phyloP scores from a whole-genome alignment of 2,888 invertebrate genomes.

The Protodeltote pygarga region DNA sequence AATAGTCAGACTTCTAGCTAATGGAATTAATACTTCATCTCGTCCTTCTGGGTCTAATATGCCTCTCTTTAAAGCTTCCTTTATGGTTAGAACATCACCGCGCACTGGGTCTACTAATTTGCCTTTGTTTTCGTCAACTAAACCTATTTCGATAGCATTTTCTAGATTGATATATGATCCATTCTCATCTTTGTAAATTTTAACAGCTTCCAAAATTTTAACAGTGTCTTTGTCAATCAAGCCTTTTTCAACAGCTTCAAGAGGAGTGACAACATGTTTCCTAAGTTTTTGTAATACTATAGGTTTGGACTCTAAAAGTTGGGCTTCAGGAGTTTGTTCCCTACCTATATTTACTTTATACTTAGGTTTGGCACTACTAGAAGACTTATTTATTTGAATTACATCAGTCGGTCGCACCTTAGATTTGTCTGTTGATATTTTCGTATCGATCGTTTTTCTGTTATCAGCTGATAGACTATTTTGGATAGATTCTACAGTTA shows the following conservation, averaged over 20 bases:
- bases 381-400: conserved; percentile 86
- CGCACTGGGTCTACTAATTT: conserved; percentile 94
- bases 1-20: conserved; percentile 93
- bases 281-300: conserved; percentile 92
- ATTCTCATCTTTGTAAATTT: conserved; percentile 85
- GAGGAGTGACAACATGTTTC: conserved; percentile 91
- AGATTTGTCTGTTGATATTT: conserved; percentile 51
- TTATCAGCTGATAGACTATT: conserved; percentile 76
- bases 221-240: conserved; percentile 93
- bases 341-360: conserved; percentile 89
- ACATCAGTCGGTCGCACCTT: conserved; percentile 75
- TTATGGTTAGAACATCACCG: conserved; percentile 92
- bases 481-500: conserved; percentile 84
- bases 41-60: conserved; percentile 92
- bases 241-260: conserved; percentile 92
- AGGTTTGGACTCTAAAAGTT: conserved; percentile 89
- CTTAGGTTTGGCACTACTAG: conserved; percentile 88
- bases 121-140: conserved; percentile 91
- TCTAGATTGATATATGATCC: conserved; percentile 90
- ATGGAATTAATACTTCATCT: conserved; percentile 92
- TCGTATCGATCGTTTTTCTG: conserved; percentile 56
- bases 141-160: conserved; percentile 90
- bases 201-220: conserved; percentile 88
- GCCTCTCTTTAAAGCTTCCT: conserved; percentile 94
- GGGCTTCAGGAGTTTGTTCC: conserved; percentile 85